Percentiles rank a stretch among this genome's conserved stretches.
phyloP scores from a whole-genome alignment of 2,888 invertebrate species.

The Agonopterix arenella region DNA sequence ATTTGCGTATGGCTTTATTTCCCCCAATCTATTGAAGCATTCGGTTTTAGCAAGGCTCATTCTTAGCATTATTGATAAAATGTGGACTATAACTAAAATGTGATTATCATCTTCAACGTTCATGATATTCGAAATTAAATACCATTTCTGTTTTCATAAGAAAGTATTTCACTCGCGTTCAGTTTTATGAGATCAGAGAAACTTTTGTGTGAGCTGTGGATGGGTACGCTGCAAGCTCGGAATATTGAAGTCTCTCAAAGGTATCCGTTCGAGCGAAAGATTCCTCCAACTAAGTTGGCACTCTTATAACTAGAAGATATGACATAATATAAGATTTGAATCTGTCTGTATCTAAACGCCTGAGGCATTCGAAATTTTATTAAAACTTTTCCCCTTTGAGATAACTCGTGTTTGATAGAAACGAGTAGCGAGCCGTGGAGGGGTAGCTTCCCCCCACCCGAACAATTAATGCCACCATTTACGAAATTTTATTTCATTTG shows the following conservation, averaged over 20 bases:
- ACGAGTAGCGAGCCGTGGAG: conserved; percentile 25
- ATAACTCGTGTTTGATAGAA: conserved; percentile 71
- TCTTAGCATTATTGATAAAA: too few relatives aligned
- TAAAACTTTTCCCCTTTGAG: conserved; percentile 72
- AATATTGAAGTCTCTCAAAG: conserved; percentile 51
- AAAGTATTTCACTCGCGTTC: conserved; percentile 10
- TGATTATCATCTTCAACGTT: too few relatives aligned
- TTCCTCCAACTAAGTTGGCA: conserved; percentile 41
- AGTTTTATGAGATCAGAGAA: conserved; percentile 17
- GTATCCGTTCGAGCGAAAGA: conserved; percentile 36
- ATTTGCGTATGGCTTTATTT: too few relatives aligned
- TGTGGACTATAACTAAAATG: too few relatives aligned
- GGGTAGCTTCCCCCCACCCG: conserved; percentile 23
- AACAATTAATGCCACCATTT: conserved; percentile 70
- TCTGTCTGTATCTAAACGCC: conserved; percentile 57
- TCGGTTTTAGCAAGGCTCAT: too few relatives aligned
- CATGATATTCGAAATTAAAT: too few relatives aligned
- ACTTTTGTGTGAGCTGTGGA: conserved; percentile 28
- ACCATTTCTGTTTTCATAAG: neutral
- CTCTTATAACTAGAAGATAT: conserved; percentile 45
- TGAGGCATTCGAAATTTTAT: conserved; percentile 67
- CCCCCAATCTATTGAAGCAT: too few relatives aligned
- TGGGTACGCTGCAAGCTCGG: conserved; percentile 27
- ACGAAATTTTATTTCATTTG: conserved; percentile 67
- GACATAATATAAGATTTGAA: conserved; percentile 46